These are phyloP conservation scores for Tiliqua scincoides DNA, from an alignment of 2,113 vertebrate species.

Conservation along the genomic window DNA sequence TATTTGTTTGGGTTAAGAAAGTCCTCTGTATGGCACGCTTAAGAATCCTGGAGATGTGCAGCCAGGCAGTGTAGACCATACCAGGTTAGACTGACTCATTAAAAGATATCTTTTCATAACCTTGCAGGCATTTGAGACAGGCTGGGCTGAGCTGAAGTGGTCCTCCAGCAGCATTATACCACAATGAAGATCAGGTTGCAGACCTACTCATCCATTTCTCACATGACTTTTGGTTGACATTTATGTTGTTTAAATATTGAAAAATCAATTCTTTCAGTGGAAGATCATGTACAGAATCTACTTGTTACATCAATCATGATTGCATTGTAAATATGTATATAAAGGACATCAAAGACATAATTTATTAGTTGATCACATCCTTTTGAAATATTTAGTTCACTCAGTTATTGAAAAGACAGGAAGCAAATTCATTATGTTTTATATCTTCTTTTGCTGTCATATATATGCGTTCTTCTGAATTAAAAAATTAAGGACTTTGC, in stretches of 20 bases:
- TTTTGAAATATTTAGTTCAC: background rate
- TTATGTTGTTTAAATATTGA: background rate
- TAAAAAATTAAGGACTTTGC: fast-evolving
- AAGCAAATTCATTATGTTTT: background rate
- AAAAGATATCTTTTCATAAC: background rate
- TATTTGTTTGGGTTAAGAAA: background rate
- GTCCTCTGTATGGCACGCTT: background rate
- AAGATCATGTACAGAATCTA: background rate
- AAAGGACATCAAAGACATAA: background rate
- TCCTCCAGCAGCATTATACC: background rate
- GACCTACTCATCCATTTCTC: background rate
- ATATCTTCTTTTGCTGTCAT: background rate
- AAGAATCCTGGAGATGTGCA: background rate
- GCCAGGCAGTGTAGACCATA: too few relatives aligned
- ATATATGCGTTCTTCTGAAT: background rate
- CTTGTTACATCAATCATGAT: background rate
- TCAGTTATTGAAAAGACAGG: background rate
- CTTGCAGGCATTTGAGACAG: background rate
- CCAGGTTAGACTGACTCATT: background rate
- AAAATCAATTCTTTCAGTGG: background rate
- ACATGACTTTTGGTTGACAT: background rate
- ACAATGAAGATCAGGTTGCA: background rate
- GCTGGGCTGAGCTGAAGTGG: background rate
- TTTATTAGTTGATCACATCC: background rate
- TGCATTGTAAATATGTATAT: constrained; percentile 22